These are phyloP conservation scores for Lottia scabra DNA, from an alignment of 2,888 invertebrate species.

Conservation along the genomic window DNA sequence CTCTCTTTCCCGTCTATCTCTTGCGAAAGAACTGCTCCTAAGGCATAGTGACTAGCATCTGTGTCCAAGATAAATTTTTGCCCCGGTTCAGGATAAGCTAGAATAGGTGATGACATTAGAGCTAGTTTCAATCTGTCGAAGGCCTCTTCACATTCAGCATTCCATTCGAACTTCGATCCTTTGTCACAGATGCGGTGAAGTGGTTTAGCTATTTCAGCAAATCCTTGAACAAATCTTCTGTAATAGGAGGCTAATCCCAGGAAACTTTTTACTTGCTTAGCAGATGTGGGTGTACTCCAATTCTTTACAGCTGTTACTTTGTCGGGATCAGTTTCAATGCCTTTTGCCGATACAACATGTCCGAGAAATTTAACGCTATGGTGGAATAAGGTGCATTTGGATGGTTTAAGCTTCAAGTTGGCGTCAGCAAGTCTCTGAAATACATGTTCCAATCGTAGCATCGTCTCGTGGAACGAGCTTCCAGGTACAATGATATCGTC, in stretches of 20 bases:
- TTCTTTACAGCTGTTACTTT: slow-evolving; percentile 25
- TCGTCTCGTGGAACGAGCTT: slow-evolving; percentile 17
- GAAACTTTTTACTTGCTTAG: slow-evolving; percentile 28
- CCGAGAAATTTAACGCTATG: slow-evolving; percentile 26
- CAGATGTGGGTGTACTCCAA: slow-evolving; percentile 20
- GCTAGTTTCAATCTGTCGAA: slow-evolving; percentile 15
- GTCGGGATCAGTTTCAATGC: too few species aligned
- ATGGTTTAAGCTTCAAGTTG: slow-evolving; percentile 31
- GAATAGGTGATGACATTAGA: slow-evolving; percentile 7
- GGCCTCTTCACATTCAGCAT: slow-evolving; percentile 2
- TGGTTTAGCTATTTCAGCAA: too few species aligned
- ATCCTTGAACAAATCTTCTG: slow-evolving; percentile 25
- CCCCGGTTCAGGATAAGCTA: slow-evolving; percentile 8
- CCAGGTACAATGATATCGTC: slow-evolving; percentile 38
- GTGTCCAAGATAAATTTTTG: slow-evolving; percentile 15
- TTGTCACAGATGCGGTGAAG: slow-evolving; percentile 23
- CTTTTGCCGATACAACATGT: slow-evolving; percentile 25
- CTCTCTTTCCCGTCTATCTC: neutral
- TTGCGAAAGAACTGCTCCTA: slow-evolving; percentile 14
- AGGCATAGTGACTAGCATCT: slow-evolving; percentile 7
- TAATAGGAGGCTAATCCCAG: too few species aligned
- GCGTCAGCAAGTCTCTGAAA: slow-evolving; percentile 27
- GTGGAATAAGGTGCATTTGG: slow-evolving; percentile 32
- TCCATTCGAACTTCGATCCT: slow-evolving; percentile 9
- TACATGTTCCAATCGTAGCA: slow-evolving; percentile 22